phyloP scores from a whole-genome alignment of 1,140 invertebrate species.

The Dermatophagoides farinae region DNA sequence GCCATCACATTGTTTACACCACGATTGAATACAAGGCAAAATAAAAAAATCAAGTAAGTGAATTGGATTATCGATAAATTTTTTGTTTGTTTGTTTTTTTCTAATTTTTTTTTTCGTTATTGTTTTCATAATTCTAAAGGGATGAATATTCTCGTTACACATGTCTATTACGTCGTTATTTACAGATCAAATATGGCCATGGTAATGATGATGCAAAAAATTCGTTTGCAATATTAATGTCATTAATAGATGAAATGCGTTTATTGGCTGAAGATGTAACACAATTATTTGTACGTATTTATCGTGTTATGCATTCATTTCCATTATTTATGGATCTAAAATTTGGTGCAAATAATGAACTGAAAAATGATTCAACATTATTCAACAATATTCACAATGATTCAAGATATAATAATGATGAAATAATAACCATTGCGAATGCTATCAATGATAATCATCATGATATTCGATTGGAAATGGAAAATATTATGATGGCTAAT shows the following conservation, averaged over 20 bases:
- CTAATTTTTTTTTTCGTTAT: conserved; percentile 3
- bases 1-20: conserved; percentile 73
- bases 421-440: no score
- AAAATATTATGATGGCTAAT: no score
- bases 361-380: no score
- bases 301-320: no score
- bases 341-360: no score
- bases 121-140: not conserved
- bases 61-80: not conserved
- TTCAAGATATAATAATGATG: no score
- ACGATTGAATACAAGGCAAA: not conserved
- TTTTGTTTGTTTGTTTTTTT: not conserved
- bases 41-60: conserved; percentile 7
- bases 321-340: no score
- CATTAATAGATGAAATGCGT: not conserved
- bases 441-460: no score
- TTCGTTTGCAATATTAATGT: not conserved
- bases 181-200: not conserved
- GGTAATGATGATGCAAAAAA: not conserved
- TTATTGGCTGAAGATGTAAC: not conserved
- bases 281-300: no score
- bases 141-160: not conserved
- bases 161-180: not conserved
- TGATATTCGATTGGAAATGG: no score
- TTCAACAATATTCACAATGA: no score